Conservation (phyloP, 2,797 vertebrate species). For the Aulostomus chinensis region DNA sequence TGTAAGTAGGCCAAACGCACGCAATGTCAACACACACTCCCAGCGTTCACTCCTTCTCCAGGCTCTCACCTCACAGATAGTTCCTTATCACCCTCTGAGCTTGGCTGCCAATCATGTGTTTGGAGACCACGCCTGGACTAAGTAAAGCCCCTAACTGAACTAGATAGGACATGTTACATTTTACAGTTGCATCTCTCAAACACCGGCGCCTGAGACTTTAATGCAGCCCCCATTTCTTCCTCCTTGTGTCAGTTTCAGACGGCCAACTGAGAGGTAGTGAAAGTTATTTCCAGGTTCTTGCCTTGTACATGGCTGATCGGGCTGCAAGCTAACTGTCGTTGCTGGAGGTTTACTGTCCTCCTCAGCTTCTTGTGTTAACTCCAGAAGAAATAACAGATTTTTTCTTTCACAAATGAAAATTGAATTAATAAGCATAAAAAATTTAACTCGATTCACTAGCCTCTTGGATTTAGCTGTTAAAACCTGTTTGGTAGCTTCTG, state of each 20-base stretch:
- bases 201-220: conserved; percentile 26
- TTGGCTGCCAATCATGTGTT: conserved; percentile 32
- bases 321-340: too few species aligned
- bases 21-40: conserved; percentile 37
- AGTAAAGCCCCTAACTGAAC: conserved; percentile 53
- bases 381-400: conserved; percentile 1
- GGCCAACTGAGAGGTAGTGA: conserved; percentile 21
- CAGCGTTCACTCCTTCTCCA: conserved; percentile 8
- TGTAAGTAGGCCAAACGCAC: conserved; percentile 28
- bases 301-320: too few species aligned
- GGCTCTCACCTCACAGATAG: conserved; percentile 35
- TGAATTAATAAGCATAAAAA: neutral
- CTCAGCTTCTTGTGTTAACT: neutral
- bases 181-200: conserved; percentile 60
- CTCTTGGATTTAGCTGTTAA: neutral
- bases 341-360: neutral
- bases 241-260: conserved; percentile 16
- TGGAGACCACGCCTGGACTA: conserved; percentile 40
- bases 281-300: conserved; percentile 30
- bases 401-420: neutral
- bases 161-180: conserved; percentile 65
- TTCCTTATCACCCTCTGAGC: conserved; percentile 46
- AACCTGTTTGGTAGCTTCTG: neutral
- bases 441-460: neutral
- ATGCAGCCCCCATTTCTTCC: conserved; percentile 22